Base-by-base conservation (phyloP, 2,113 vertebrate species). In the Canis aureus region DNA sequence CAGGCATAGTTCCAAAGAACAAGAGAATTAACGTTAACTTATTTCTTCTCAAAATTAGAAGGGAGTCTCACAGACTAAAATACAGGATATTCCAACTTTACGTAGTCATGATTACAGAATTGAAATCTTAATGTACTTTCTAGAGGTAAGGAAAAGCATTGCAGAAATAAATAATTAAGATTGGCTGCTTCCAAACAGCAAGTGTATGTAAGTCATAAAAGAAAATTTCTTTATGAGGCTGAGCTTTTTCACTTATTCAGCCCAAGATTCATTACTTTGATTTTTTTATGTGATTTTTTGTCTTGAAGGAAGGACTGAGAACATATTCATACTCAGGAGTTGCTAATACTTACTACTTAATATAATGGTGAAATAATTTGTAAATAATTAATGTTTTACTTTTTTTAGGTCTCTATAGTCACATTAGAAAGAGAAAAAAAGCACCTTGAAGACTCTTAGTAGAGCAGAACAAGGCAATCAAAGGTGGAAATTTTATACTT, bases 41-140 rank as follows among this genome's bases (percentile, higher is more conserved):
- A 92, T 69, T 93, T 90, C 64, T 79, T 92, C 87, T 91, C 80
- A 53, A 89, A 66, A 82, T 87, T 66, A 90, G 22, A 76, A 76
- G 43, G 5, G 29, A 19, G 9, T 85, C n/a, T 82, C 35, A 32
- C 51, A 71, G 53, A 96, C 66, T 66, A 71, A 89, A 95, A 78
- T 83, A 55, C 1, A 86, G 8, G 43, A 16, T 87, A 25, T 80
- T 22, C 13, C 59, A 25, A 89, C 55, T 95, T 82, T 86, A 16
- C 5, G 27, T 29, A 53, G 51, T 79, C 57, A 29, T 55, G 25
- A 2, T 66, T 32, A 51, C 35, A 76, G 64, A 76, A 69, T 22
- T 78, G 9, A 81, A 74, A 96, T 83, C 51, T 7, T 73, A 62
- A 59, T 32, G 8, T 11, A 16, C 25, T 94, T 94, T 92, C 35